These are phyloP conservation scores for Xyliphius kryptos DNA, from an alignment of 2,113 vertebrate genomes.

Conservation along the genomic window DNA sequence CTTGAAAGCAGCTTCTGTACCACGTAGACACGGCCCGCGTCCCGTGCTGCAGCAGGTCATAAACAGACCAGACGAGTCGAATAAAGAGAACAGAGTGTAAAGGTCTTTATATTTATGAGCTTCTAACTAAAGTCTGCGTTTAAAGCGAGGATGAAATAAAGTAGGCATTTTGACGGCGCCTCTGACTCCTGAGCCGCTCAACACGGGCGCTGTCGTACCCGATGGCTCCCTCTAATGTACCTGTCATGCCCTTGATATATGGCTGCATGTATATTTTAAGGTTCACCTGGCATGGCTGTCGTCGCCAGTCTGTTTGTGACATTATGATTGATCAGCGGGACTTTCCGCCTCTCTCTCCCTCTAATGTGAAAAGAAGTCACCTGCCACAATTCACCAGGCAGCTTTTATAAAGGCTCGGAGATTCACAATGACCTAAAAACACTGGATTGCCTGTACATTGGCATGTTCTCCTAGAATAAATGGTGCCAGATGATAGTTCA, in stretches of 20 bases:
- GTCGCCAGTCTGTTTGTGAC: conserved; percentile 53
- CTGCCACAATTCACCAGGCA: conserved; percentile 21
- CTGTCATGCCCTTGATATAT: conserved; percentile 62
- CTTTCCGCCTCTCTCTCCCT: conserved; percentile 32
- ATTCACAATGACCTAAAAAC: not conserved
- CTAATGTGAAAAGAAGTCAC: conserved; percentile 19
- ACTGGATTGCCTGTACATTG: no score
- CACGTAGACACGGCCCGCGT: no score
- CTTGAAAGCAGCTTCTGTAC: no score
- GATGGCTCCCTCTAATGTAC: conserved; percentile 54
- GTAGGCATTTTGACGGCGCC: conserved; percentile 44
- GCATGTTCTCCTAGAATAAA: no score
- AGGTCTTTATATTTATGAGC: no score
- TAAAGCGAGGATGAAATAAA: conserved; percentile 47
- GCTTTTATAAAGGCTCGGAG: not conserved
- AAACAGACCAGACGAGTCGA: no score
- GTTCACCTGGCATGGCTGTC: conserved; percentile 61
- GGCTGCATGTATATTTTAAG: conserved; percentile 63
- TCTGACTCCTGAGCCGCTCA: conserved; percentile 41
- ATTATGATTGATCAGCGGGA: conserved; percentile 59
- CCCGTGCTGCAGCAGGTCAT: no score
- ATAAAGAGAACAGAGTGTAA: no score
- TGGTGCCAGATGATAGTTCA: no score
- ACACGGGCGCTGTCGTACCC: conserved; percentile 39
- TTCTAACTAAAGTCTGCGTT: conserved; percentile 32